Evolutionary conservation across 2,888 invertebrate species (phyloP).

Genomic region (Cheilosia soror): DNA sequence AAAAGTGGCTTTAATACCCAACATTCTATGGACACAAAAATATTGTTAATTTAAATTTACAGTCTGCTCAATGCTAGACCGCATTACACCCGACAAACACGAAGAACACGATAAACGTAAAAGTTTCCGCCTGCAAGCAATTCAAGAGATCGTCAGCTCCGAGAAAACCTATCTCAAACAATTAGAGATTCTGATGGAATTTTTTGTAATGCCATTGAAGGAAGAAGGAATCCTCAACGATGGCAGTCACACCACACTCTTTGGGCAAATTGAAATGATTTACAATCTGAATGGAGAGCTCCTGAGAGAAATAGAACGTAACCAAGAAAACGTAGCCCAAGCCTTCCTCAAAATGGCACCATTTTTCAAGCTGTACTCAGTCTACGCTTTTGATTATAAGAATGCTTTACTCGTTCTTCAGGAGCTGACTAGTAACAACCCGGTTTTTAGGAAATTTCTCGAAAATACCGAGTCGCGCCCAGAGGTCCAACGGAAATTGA

Average conservation of each 20-base stretch:
- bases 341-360: constrained; percentile 90
- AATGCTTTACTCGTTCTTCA: constrained; percentile 86
- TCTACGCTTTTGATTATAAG: constrained; percentile 90
- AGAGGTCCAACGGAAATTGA: constrained; percentile 88
- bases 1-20: constrained; percentile 49
- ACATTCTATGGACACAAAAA: not conserved
- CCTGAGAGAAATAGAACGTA: constrained; percentile 85
- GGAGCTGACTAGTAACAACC: constrained; percentile 85
- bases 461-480: constrained; percentile 88
- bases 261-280: constrained; percentile 87
- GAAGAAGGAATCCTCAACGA: constrained; percentile 84
- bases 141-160: constrained; percentile 88
- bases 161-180: constrained; percentile 89
- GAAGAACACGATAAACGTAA: constrained; percentile 80
- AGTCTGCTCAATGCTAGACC: constrained; percentile 86
- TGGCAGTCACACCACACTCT: constrained; percentile 85
- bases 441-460: constrained; percentile 86
- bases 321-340: constrained; percentile 86
- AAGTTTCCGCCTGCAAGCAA: constrained; percentile 85
- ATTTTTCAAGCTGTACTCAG: constrained; percentile 91
- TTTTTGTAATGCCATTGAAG: constrained; percentile 86
- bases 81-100: constrained; percentile 76
- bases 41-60: constrained; percentile 56
- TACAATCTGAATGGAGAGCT: constrained; percentile 87
- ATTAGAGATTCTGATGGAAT: constrained; percentile 87